Base-by-base conservation (phyloP, 1,140 invertebrate species). In the Drosophila takahashii region DNA sequence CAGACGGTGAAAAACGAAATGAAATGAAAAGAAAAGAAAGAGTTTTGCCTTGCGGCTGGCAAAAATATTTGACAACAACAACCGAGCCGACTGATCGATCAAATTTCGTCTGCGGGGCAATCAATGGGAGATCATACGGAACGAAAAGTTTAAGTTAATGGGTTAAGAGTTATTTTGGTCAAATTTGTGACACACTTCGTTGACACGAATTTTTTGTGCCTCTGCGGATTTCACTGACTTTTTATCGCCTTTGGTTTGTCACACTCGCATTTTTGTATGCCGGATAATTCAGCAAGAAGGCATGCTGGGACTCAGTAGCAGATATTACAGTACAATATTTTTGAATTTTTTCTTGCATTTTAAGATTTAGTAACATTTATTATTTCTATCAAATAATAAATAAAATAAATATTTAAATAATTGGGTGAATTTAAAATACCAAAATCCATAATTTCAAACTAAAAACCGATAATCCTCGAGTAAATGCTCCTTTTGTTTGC, bases 81-180 rank as follows among this genome's bases (percentile, higher is more conserved):
- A 16, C 26, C 47, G 52, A 75, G 37, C 44, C 81, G 64, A 62
- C 80, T 79, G 80, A 83, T 83, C 80, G 80, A 83, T 83, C 80
- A 84, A 83, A 83, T 84, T 73, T 84, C 79, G 74, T 71, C 53
- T 47, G 64, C 59, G 44, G 36, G 76, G 53, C 58, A 77, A 77
- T 53, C 51, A 58, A 26, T 57, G 57, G 71, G 48, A 77, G 73
- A 81, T 81, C 74, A 51, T 69, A 69, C 56, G 69, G 44, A 70
- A 57, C 51, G 50, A 26, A 27, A 22, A 57, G 56, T 45, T 59
- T 26, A 64, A 79, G 37, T 79, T 84, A 84, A 79, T 75, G 79
- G 80, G 75, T 64, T 74, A 83, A 69, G 76, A 79, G 80, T 79
- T 81, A 79, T 83, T 81, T 81, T 74, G 75, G 76, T 64, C 80